A percentile compares a stretch with the other conserved stretches of the same genome.
phyloP scores from a whole-genome alignment of 2,797 vertebrate genomes.

The Natrix natrix region DNA sequence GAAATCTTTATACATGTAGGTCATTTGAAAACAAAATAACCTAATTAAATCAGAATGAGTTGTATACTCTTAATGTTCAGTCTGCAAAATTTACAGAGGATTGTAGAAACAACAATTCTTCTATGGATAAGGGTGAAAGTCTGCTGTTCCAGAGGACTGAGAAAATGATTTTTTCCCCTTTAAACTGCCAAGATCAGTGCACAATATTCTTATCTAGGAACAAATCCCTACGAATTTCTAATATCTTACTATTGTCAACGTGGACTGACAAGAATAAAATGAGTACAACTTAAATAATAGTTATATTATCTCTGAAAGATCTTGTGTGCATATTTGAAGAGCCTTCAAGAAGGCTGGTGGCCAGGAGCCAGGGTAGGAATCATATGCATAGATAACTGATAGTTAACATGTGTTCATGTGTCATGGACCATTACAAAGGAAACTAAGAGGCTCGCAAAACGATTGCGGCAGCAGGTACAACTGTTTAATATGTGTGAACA shows the following conservation, averaged over 20 bases:
- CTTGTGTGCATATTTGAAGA: conserved; percentile 39
- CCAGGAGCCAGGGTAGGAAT: conserved; percentile 19
- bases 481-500: conserved; percentile 49
- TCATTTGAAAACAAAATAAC: neutral
- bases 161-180: neutral
- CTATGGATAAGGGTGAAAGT: neutral
- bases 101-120: neutral
- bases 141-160: neutral
- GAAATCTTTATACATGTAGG: neutral
- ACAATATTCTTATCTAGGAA: conserved; percentile 34
- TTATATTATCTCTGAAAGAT: conserved; percentile 42
- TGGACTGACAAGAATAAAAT: conserved; percentile 46
- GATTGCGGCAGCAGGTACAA: conserved; percentile 38
- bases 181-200: neutral
- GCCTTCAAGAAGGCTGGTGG: conserved; percentile 32
- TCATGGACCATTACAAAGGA: conserved; percentile 23
- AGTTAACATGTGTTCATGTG: conserved; percentile 53
- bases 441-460: conserved; percentile 46
- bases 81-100: neutral
- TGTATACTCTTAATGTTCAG: neutral
- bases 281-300: conserved; percentile 49
- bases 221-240: conserved; percentile 36
- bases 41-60: neutral
- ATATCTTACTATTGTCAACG: conserved; percentile 26
- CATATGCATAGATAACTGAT: conserved; percentile 39